Evolutionary conservation across 1,140 invertebrate species (phyloP), one percentile per base, ranked within the genome.

Genomic region (Polyergus mexicanus): DNA sequence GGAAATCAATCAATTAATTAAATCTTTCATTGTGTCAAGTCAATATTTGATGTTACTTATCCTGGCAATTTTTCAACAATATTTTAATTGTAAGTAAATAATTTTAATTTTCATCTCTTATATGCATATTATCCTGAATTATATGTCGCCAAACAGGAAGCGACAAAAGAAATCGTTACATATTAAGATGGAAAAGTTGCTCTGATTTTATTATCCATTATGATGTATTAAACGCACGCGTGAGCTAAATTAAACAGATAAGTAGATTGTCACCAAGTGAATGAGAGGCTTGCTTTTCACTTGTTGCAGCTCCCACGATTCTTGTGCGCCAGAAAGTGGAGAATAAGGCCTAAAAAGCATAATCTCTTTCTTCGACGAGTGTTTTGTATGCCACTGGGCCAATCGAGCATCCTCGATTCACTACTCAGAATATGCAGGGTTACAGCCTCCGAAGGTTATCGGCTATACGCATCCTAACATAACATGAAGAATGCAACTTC

Each of bases 321-420:
- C 56, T 68, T 44, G 44, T 28, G 35, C 58, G 81, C 78, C 88
- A 83, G 90, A 94, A 95, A 94, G 94, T 95, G 85, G 94, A 94
- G 90, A 95, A 95, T 74, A 94, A 91, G 94, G 94, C 91, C 92
- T 92, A 94, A 94, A 95, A 95, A 94, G 92, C 88, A 78, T 60
- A 69, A 63, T 91, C 81, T 92, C 92, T 86, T 94, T 91, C 90
- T 90, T 90, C 75, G 84, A 54, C 63, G 56, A 78, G 47, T 66
- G 88, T 88, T 95, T 95, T 95, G 94, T 95, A 88, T 94, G 94
- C 94, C 94, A 95, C 93, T 94, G 92, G 94, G 94, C 92, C 94
- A 92, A 93, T 93, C 90, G 92, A 92, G 88, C 90, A 93, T 91
- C 88, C 91, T 92, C 91, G 89, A 92, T 91, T 90, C 86, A 90